Conservation (phyloP, 2,888 invertebrate genomes). For the Eledona agricola region DNA sequence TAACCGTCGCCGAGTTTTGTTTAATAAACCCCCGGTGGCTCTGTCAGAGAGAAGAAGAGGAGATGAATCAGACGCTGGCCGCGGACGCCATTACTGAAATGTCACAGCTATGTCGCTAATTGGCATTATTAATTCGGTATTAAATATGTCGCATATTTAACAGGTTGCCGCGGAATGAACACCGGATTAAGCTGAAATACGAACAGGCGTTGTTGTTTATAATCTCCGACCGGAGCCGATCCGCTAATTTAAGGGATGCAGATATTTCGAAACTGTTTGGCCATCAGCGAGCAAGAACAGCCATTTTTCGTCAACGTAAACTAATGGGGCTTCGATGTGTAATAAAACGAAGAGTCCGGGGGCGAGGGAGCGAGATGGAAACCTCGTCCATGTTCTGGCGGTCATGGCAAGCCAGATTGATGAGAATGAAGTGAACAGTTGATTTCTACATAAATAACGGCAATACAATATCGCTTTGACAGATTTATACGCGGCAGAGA, state of each 20-base stretch:
- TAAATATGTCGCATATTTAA: conserved; percentile 34
- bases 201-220: conserved; percentile 23
- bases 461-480: conserved; percentile 62
- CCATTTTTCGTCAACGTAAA: no score
- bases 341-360: conserved; percentile 16
- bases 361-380: conserved; percentile 24
- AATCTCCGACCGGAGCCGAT: no score
- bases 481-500: conserved; percentile 61
- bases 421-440: conserved; percentile 62
- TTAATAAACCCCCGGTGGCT: conserved; percentile 36
- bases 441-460: conserved; percentile 64
- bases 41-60: conserved; percentile 27
- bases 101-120: conserved; percentile 33
- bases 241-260: no score
- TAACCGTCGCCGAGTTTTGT: conserved; percentile 40
- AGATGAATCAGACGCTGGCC: conserved; percentile 30
- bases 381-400: conserved; percentile 38
- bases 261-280: no score
- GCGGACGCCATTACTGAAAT: conserved; percentile 28
- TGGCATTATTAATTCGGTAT: conserved; percentile 36
- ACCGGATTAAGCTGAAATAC: conserved; percentile 25
- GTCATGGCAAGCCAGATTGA: conserved; percentile 57
- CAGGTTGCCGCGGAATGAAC: conserved; percentile 6
- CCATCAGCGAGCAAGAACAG: no score
- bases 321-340: conserved; percentile 33